Evolutionary conservation across 2,113 vertebrate genomes (phyloP), one percentile per base, ranked within the genome.

Genomic region (Kryptolebias marmoratus): DNA sequence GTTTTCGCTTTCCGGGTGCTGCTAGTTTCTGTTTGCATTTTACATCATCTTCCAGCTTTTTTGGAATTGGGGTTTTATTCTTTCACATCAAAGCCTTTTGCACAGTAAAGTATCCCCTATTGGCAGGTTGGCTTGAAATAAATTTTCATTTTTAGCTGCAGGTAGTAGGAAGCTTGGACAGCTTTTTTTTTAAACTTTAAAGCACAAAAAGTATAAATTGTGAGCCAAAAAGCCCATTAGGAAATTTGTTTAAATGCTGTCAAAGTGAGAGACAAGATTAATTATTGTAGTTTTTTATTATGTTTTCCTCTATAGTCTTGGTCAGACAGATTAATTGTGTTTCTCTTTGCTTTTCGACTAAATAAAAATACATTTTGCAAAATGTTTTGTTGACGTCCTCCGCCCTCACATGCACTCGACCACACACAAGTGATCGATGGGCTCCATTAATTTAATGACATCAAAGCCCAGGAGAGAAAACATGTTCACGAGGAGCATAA

Each of bases 401-500:
- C 32, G 77, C 62, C 5, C 61, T 77, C 71, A 69, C 39, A 62
- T 56, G 74, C 72, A 62, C 56, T 63, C 68, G 52, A 64, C 45
- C 53, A 49, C 66, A 76, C 45, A 16, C 48, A 61, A 42, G 61
- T 79, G 83, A 86, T 81, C 82, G 84, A 89, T 88, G 77, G 84
- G 75, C 50, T 65, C 72, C 71, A 80, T 87, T 87, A 83, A 73
- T 59, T 65, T 42, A 75, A 83, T 60, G 75, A 80, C 80, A 87
- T 90, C 80, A 90, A 87, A 89, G 87, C 79, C 71, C 64, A 39
- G 28, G 50, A 75, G 82, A 80, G 73, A 71, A 77, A 73, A 64
- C 64, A 68, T 84, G 74, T 78, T 76, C 57, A 79, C 64, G 52
- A 77, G 83, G 45, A 81, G 68, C 68, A 68, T 73, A 70, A 85